Percentiles rank a stretch among this genome's conserved stretches.
Evolutionary conservation across 2,888 invertebrate genomes (phyloP).

Genomic region (Beris morrisii): DNA sequence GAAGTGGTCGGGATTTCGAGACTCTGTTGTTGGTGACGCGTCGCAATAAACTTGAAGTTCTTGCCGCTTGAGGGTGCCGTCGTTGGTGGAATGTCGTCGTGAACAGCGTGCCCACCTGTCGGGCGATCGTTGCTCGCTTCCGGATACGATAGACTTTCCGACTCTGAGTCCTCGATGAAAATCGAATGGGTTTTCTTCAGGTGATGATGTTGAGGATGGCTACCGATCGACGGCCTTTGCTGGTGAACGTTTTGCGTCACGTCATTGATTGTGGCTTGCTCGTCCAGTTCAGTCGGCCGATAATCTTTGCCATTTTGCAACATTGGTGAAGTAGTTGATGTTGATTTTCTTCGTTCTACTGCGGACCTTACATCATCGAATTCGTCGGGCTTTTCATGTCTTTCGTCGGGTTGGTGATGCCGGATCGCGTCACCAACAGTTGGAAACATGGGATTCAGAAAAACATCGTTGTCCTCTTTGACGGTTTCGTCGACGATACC

Average conservation of each 20-base stretch:
- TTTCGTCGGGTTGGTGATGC: constrained; percentile 38
- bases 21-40: constrained; percentile 67
- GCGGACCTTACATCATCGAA: constrained; percentile 26
- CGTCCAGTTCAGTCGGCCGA: neutral
- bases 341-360: neutral
- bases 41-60: constrained; percentile 62
- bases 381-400: neutral
- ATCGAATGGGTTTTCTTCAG: constrained; percentile 45
- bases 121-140: constrained; percentile 12
- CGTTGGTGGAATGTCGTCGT: constrained; percentile 27
- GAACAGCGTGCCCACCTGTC: neutral
- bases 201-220: constrained; percentile 35
- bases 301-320: constrained; percentile 29
- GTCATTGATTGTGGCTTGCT: neutral
- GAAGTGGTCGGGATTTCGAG: constrained; percentile 77
- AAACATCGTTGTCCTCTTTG: constrained; percentile 37
- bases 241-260: neutral
- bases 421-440: constrained; percentile 43
- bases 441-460: constrained; percentile 43
- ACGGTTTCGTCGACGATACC: neutral
- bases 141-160: constrained; percentile 6
- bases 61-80: constrained; percentile 47
- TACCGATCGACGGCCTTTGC: constrained; percentile 26
- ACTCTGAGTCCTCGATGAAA: constrained; percentile 43
- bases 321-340: neutral